Evolutionary conservation across 2,113 vertebrate genomes (phyloP), one percentile per base, ranked within the genome.

Genomic region (Pungitius pungitius): DNA sequence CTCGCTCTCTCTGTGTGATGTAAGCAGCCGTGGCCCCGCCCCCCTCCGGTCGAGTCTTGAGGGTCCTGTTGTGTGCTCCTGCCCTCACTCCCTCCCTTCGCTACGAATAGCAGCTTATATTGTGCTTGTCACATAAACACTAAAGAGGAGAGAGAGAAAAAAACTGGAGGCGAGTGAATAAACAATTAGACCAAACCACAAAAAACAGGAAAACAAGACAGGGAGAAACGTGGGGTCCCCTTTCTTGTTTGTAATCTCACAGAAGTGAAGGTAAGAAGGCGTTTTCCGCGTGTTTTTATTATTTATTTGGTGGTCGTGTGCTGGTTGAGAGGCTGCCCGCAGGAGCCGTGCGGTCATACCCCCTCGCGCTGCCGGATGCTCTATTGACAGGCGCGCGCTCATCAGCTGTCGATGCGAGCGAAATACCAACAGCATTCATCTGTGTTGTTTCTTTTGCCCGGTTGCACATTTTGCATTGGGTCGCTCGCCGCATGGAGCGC

Each of bases 221-320:
- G 39, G 47, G 15, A 3, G 17, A 61, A 37, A 66, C 60, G 69
- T 42, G 65, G n/a, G 82, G 51, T 57, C 68, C 51, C 85, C 74
- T 51, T 87, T 78, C 67, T 78, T 69, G 78, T 73, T 86, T 68
- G 75, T 77, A 69, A 82, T 69, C 88, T 61, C 7, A 39, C 74
- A 64, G 61, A 76, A 81, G 84, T 82, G 81, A 84, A 94, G 93
- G 93, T 94, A 91, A 88, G 91, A 75, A 40, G 47, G 60, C 76
- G 70, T 56, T 66, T 80, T 78, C 39, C 26, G 69, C 52, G 54
- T 52, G 42, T 62, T 58, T 57, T 11, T 8, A 37, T 82, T 30
- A 18, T 68, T 69, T 64, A 35, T 30, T 35, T 40, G 27, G 42
- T 26, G 43, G 24, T 43, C 24, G 54, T 24, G 2, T 4, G 54